A percentile compares a stretch with the other conserved stretches of the same genome.
Evolutionary conservation across 2,113 vertebrate genomes (phyloP).

Genomic region (Chloroceryle aenea): DNA sequence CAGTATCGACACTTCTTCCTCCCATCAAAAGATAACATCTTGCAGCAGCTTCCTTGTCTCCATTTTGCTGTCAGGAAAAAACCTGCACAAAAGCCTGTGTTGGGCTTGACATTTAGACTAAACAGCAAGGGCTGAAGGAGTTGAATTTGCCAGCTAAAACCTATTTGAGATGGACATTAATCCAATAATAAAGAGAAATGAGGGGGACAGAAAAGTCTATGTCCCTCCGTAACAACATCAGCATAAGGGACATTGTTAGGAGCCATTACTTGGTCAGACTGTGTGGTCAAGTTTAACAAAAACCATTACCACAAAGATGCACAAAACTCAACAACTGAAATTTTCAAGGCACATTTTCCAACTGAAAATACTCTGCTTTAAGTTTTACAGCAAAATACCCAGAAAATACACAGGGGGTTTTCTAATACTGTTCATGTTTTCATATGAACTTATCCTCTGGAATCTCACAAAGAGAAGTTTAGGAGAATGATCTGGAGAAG

Average conservation of each 20-base stretch:
- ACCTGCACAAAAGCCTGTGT: background rate
- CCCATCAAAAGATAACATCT: background rate
- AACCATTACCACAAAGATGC: background rate
- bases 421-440: background rate
- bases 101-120: conserved; percentile 33
- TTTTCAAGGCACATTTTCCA: background rate
- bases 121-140: background rate
- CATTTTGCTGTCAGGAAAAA: background rate
- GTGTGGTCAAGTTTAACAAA: background rate
- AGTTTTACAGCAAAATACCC: background rate
- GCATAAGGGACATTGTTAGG: background rate
- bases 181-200: background rate
- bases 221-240: background rate
- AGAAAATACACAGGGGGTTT: background rate
- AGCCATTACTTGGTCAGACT: background rate
- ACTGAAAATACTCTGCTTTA: background rate
- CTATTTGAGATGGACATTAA: conserved; percentile 22
- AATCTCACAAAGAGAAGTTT: background rate
- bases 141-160: conserved; percentile 27
- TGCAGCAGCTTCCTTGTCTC: background rate
- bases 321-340: background rate
- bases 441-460: background rate
- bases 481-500: background rate
- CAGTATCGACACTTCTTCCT: background rate
- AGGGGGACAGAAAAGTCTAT: background rate